Percentiles rank a stretch among this genome's conserved stretches.
Evolutionary conservation across 2,888 invertebrate genomes (phyloP).

Genomic region (Pseudococcus viburni): DNA sequence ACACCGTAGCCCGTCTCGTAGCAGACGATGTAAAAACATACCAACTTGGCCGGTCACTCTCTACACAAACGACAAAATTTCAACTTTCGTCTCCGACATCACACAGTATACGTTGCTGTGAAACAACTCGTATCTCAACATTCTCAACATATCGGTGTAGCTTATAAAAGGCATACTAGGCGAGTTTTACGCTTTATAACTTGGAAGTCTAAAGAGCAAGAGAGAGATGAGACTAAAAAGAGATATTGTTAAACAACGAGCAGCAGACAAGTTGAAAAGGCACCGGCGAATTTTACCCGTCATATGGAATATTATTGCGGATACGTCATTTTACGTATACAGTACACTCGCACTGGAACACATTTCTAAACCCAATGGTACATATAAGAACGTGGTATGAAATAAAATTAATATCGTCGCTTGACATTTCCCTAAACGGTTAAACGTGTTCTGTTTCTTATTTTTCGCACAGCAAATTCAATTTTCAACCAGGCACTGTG

Average conservation of each 20-base stretch:
- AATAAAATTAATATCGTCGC: conserved; percentile 8
- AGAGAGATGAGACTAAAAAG: background rate
- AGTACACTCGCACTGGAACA: background rate
- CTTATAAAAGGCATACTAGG: conserved; percentile 2
- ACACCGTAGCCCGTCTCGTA: background rate
- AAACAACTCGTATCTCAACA: background rate
- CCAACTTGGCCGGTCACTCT: background rate
- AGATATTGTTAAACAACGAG: conserved; percentile 31
- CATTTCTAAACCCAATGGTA: background rate
- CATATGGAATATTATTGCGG: conserved; percentile 31
- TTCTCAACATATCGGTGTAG: background rate
- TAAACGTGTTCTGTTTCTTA: conserved; percentile 26
- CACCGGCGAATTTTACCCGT: conserved; percentile 17
- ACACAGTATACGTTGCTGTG: background rate
- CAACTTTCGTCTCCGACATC: background rate
- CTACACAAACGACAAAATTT: conserved; percentile 27
- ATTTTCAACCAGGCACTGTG: background rate
- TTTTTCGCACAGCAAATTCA: conserved; percentile 7
- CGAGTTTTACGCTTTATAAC: conserved; percentile 21
- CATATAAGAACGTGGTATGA: conserved; percentile 9
- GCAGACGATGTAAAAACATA: background rate
- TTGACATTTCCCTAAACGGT: conserved; percentile 22
- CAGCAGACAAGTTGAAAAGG: conserved; percentile 1
- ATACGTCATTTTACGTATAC: background rate
- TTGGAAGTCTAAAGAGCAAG: background rate